Evolutionary conservation across 2,888 invertebrate species (phyloP), one percentile per base, ranked within the genome.

Genomic region (Tineola bisselliella): DNA sequence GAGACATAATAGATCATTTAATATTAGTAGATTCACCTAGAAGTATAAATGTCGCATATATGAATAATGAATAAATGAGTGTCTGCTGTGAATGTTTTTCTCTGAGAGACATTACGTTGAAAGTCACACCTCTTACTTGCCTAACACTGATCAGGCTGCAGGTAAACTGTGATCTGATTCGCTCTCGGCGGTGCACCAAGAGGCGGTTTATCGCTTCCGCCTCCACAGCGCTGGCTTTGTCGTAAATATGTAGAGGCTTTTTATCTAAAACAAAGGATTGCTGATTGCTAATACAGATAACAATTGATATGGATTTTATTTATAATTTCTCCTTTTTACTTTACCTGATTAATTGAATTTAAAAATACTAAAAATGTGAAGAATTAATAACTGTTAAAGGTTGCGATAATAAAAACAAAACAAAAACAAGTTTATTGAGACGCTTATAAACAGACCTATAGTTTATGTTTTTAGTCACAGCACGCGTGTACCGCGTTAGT

Each of bases 151-250:
- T 54, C 54, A 54, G 48, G 48, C 30, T 60, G 60, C 60, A 60
- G 1, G 60, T 48, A 44, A 60, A 60, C 48, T 48, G 31, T 73
- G 76, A 83, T 82, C 80, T 78, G 79, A 82, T 82, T 73, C 76
- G 75, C 77, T 81, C 75, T 72, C 73, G 76, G 75, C 75, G 48
- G 25, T 72, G 71, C 72, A 30, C 19, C 33, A 33, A 58, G 31
- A 58, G 58, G 71, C 70, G 73, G 69, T 75, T 77, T 77, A 77
- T 77, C 75, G 72, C 74, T 81, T 81, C 80, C 82, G 78, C 76
- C 75, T 77, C 68, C 66, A 15, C 48, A 18, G 33, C 33, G 13
- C 33, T 5, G 33, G 17, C 15, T 48, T 25, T 54, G 54, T 54
- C 54, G 25, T 54, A 54, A 54, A 54, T 54, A 54, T 54, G 54